phyloP scores from a whole-genome alignment of 2,797 vertebrate species.

The Poecilia wingei region DNA sequence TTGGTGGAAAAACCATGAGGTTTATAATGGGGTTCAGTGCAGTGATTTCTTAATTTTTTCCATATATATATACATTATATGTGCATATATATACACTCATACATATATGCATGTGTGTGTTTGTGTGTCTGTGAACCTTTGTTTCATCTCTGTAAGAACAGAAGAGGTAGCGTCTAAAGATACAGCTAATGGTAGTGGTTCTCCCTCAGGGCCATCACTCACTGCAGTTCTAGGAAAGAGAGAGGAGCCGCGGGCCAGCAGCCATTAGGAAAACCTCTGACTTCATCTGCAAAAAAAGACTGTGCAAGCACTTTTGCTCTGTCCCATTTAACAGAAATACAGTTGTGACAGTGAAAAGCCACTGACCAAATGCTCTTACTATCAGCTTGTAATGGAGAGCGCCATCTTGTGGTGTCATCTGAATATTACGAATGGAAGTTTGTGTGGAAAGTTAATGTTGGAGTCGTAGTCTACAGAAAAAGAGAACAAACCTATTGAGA shows the following conservation, averaged over 20 bases:
- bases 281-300: slow-evolving; percentile 27
- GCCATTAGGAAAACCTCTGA: slow-evolving; percentile 48
- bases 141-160: slow-evolving; percentile 26
- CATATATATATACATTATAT: no score
- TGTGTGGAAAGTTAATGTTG: not conserved
- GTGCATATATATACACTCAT: no score
- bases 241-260: slow-evolving; percentile 26
- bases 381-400: slow-evolving; percentile 4
- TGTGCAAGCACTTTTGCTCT: slow-evolving; percentile 3
- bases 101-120: not conserved
- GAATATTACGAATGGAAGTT: slow-evolving; percentile 3
- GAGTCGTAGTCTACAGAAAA: not conserved
- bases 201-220: slow-evolving; percentile 52
- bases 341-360: slow-evolving; percentile 7
- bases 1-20: no score
- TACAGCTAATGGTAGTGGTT: slow-evolving; percentile 58
- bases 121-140: not conserved
- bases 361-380: not conserved
- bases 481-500: not conserved
- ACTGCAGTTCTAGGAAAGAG: slow-evolving; percentile 42
- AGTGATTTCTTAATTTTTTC: no score
- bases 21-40: no score
- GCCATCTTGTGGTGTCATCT: slow-evolving; percentile 5
- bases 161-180: slow-evolving; percentile 20
- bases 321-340: slow-evolving; percentile 8